phyloP scores from a whole-genome alignment of 1,140 invertebrate genomes.

The Drosophila suzukii region DNA sequence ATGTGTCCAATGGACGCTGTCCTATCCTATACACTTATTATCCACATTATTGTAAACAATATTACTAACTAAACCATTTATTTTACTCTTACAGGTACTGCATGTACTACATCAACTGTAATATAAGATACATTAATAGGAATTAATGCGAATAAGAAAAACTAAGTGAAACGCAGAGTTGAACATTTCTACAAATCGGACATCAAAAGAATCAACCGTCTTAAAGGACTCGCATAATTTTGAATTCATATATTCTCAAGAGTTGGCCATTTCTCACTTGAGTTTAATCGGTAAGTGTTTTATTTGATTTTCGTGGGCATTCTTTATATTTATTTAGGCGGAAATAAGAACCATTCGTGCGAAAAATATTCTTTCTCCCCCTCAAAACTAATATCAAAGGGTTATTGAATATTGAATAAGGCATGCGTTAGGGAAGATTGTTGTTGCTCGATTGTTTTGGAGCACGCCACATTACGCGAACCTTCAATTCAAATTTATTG shows the following conservation, averaged over 20 bases:
- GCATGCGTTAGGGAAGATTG: slow-evolving; percentile 7
- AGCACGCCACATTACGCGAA: neutral
- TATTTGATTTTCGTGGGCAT: slow-evolving; percentile 23
- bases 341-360: slow-evolving; percentile 46
- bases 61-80: neutral
- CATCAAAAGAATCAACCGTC: slow-evolving; percentile 12
- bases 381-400: slow-evolving; percentile 41
- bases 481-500: neutral
- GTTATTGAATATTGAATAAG: slow-evolving; percentile 45
- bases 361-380: slow-evolving; percentile 60
- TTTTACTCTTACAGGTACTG: slow-evolving; percentile 30
- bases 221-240: slow-evolving; percentile 22
- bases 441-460: slow-evolving; percentile 4
- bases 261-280: slow-evolving; percentile 30
- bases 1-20: neutral
- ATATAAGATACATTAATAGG: slow-evolving; percentile 42
- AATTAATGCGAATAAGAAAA: slow-evolving; percentile 20
- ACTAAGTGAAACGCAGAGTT: slow-evolving; percentile 13
- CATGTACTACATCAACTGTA: slow-evolving; percentile 40
- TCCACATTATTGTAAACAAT: neutral
- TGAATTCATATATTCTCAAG: slow-evolving; percentile 21
- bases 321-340: slow-evolving; percentile 52
- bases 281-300: slow-evolving; percentile 35
- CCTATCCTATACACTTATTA: neutral
- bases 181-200: slow-evolving; percentile 14